phyloP scores from a whole-genome alignment of 1,140 invertebrate genomes.

The Drosophila nigrodunni region DNA sequence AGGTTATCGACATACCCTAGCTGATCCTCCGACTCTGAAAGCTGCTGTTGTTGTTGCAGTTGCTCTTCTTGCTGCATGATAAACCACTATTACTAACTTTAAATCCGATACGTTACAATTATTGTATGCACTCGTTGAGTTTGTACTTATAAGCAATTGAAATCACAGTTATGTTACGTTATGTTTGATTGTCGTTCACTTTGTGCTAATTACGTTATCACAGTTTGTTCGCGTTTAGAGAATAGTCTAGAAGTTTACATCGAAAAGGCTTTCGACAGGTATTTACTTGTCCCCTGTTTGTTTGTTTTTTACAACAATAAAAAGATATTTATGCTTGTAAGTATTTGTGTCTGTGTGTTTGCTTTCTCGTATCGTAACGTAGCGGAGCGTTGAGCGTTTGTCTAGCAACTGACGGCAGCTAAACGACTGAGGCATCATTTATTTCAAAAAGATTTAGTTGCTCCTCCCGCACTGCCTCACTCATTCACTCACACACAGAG shows the following conservation, averaged over 20 bases:
- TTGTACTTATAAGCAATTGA: constrained; percentile 23
- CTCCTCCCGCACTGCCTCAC: constrained; percentile 7
- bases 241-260: constrained; percentile 65
- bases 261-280: constrained; percentile 48
- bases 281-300: constrained; percentile 35
- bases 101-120: constrained; percentile 25
- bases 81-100: constrained; percentile 28
- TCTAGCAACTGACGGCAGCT: constrained; percentile 68
- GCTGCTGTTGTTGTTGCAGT: constrained; percentile 11
- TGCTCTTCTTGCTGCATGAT: constrained; percentile 32
- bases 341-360: constrained; percentile 30
- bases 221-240: constrained; percentile 64
- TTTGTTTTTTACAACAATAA: constrained; percentile 48
- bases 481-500: not conserved
- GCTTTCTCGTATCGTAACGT: constrained; percentile 44
- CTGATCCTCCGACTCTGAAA: constrained; percentile 29
- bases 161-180: constrained; percentile 67
- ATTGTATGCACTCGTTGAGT: constrained; percentile 6
- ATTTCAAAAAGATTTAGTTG: constrained; percentile 71
- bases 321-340: constrained; percentile 30
- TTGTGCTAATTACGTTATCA: constrained; percentile 65
- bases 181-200: constrained; percentile 31
- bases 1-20: constrained; percentile 34
- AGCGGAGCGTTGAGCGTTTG: constrained; percentile 67
- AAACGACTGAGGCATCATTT: constrained; percentile 64